Evolutionary conservation across 2,797 vertebrate genomes (phyloP).

Genomic region (Mareca strepera): DNA sequence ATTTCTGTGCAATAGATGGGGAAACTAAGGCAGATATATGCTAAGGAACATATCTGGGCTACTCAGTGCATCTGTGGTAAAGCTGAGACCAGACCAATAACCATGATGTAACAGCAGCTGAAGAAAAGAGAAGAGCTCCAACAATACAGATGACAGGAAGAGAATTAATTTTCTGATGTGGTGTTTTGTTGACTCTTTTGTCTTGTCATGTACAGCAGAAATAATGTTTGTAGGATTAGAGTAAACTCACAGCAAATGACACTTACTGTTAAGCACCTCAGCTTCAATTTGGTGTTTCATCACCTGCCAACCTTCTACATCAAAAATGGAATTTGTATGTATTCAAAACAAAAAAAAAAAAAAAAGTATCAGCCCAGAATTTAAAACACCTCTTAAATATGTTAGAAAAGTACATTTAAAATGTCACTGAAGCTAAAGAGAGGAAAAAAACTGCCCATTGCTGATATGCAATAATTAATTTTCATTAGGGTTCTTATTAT

Average conservation of each 20-base stretch:
- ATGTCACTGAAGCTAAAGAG: slow-evolving; percentile 43
- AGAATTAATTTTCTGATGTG: slow-evolving; percentile 59
- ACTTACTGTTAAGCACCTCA: slow-evolving; percentile 54
- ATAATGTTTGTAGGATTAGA: slow-evolving; percentile 44
- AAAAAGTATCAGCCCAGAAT: slow-evolving; percentile 63
- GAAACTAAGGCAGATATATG: not conserved
- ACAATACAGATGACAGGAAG: not conserved
- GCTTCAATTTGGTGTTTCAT: slow-evolving; percentile 54
- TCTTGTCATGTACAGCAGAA: slow-evolving; percentile 65
- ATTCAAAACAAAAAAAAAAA: slow-evolving; percentile 69
- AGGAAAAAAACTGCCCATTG: slow-evolving; percentile 46
- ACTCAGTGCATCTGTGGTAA: not conserved
- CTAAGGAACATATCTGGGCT: not conserved
- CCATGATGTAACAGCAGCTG: not conserved
- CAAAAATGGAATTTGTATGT: slow-evolving; percentile 41
- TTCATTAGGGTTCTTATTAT: slow-evolving; percentile 71
- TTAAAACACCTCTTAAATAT: slow-evolving; percentile 66
- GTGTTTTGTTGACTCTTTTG: slow-evolving; percentile 52
- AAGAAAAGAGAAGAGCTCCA: slow-evolving; percentile 28
- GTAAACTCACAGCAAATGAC: slow-evolving; percentile 43
- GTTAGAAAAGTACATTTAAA: slow-evolving; percentile 68
- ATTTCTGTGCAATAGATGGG: not conserved
- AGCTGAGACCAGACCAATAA: slow-evolving; percentile 13
- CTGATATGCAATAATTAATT: slow-evolving; percentile 76
- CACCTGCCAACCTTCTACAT: slow-evolving; percentile 55